Evolutionary conservation across 2,888 invertebrate genomes (phyloP).

Genomic region (Dysmachus trigonus): DNA sequence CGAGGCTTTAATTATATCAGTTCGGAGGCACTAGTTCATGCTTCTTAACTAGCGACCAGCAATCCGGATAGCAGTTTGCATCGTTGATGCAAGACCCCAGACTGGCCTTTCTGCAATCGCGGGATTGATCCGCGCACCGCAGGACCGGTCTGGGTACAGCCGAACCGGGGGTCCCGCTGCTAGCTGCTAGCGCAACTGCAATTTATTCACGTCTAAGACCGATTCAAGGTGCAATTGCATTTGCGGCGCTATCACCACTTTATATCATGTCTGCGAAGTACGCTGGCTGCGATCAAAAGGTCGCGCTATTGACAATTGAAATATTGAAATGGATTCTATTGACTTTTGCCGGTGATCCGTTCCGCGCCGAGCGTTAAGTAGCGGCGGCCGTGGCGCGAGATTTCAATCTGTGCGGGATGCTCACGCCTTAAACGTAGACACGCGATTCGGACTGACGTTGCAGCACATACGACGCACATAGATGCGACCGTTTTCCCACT

Average conservation of each 20-base stretch:
- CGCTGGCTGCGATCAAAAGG: constrained; percentile 13
- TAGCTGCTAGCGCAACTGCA: background rate
- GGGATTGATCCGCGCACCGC: background rate
- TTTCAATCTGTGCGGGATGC: background rate
- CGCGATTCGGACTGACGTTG: background rate
- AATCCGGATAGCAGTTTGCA: background rate
- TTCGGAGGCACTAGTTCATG: constrained; percentile 29
- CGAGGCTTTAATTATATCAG: constrained; percentile 34
- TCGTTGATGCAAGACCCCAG: background rate
- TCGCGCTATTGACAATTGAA: constrained; percentile 32
- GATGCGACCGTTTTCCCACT: background rate
- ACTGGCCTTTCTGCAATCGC: constrained; percentile 11
- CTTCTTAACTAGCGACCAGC: constrained; percentile 1
- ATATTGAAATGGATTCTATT: constrained; percentile 24
- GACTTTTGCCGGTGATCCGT: background rate
- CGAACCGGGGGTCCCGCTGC: background rate
- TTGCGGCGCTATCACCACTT: background rate
- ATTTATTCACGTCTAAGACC: background rate
- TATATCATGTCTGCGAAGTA: background rate
- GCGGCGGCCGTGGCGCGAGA: background rate
- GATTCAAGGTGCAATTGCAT: constrained; percentile 25
- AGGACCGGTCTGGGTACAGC: background rate
- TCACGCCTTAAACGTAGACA: background rate
- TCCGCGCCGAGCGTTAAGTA: background rate
- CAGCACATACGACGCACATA: background rate